Evolutionary conservation across 2,113 vertebrate genomes (phyloP).

Genomic region (Strix uralensis): DNA sequence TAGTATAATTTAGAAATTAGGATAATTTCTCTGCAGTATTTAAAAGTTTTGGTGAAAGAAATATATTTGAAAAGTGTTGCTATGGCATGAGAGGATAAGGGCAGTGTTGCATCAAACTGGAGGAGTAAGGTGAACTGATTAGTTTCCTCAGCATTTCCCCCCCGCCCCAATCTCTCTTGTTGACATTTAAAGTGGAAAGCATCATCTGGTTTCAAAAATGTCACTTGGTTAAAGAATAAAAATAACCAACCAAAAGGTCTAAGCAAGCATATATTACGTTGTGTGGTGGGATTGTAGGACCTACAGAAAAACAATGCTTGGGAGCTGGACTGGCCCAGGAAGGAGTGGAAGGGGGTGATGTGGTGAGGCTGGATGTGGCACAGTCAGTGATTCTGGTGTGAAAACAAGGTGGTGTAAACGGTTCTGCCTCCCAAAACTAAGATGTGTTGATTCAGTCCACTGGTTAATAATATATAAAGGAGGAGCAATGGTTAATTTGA

Average conservation of each 20-base stretch:
- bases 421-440: background rate
- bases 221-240: background rate
- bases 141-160: background rate
- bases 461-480: background rate
- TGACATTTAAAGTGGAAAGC: conserved; percentile 46
- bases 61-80: background rate
- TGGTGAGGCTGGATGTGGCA: background rate
- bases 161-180: background rate
- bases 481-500: background rate
- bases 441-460: background rate
- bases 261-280: background rate
- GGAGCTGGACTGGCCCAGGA: background rate
- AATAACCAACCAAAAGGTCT: background rate
- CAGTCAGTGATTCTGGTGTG: background rate
- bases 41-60: background rate
- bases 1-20: background rate
- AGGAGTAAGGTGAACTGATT: conserved; percentile 12
- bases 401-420: background rate
- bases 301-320: background rate
- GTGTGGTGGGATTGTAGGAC: background rate
- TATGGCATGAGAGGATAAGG: background rate
- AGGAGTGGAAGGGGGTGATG: background rate
- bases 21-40: background rate
- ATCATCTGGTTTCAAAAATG: conserved; percentile 6
- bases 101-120: background rate